phyloP scores from a whole-genome alignment of 2,797 vertebrate species.

The Parauchenoglanis ngamensis region DNA sequence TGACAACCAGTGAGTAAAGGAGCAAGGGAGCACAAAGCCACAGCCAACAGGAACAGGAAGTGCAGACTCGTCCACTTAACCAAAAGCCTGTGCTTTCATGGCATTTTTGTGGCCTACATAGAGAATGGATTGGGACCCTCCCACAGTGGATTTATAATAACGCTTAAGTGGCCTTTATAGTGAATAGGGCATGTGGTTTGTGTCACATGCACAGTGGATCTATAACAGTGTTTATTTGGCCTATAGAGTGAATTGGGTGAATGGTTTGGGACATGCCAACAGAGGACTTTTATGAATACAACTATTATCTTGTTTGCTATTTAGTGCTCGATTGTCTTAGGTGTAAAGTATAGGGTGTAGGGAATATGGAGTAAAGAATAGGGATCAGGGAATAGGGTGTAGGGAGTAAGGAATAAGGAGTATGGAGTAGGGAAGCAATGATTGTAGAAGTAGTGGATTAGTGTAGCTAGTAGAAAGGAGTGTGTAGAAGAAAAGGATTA shows the following conservation, averaged over 20 bases:
- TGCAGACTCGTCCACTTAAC: slow-evolving; percentile 21
- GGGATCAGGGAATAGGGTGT: too few relatives aligned
- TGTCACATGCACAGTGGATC: not conserved
- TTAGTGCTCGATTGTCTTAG: not conserved
- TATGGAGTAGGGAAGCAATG: not conserved
- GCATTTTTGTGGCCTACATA: not conserved
- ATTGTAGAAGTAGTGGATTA: not conserved
- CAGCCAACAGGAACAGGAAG: not conserved
- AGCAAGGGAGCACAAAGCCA: slow-evolving; percentile 43
- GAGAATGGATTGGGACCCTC: not conserved
- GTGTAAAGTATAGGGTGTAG: not conserved
- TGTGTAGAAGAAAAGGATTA: not conserved
- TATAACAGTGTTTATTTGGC: not conserved
- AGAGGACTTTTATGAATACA: too few relatives aligned
- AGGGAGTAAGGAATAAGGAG: too few relatives aligned
- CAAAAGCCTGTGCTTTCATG: not conserved
- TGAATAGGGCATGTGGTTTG: not conserved
- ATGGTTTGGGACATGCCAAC: too few relatives aligned
- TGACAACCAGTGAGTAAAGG: slow-evolving; percentile 74
- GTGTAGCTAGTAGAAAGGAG: not conserved
- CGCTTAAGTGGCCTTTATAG: not conserved
- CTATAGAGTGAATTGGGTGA: too few relatives aligned
- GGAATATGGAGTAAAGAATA: not conserved
- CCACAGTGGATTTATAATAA: not conserved
- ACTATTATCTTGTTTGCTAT: not conserved